phyloP scores from a whole-genome alignment of 2,113 vertebrate genomes.

The Corynorhinus townsendii region DNA sequence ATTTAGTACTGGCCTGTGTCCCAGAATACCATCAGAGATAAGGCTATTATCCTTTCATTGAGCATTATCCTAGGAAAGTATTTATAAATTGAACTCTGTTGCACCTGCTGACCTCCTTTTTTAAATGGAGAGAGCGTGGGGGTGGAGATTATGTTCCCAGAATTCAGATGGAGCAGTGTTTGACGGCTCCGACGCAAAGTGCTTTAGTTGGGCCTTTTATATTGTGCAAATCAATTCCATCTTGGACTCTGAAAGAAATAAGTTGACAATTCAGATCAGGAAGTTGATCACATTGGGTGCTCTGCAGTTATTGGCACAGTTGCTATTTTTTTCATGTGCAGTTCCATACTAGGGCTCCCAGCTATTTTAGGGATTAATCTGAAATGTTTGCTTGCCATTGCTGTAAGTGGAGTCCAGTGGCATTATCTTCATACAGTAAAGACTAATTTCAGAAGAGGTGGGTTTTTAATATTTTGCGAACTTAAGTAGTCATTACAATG shows the following conservation, averaged over 20 bases:
- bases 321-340: not conserved
- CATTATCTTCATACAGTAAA: constrained; percentile 15
- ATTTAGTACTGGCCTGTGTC: constrained; percentile 53
- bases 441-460: constrained; percentile 21
- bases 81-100: constrained; percentile 59
- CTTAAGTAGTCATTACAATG: constrained; percentile 12
- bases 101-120: constrained; percentile 58
- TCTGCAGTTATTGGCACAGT: not conserved
- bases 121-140: constrained; percentile 6
- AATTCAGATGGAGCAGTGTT: constrained; percentile 33
- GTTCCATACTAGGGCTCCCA: not conserved
- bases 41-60: constrained; percentile 64
- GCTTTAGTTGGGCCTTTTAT: constrained; percentile 40
- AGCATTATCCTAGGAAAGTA: constrained; percentile 59
- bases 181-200: not conserved
- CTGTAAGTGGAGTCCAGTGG: not conserved
- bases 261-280: constrained; percentile 23
- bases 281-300: not conserved
- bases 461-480: constrained; percentile 29
- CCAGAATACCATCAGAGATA: constrained; percentile 64
- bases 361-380: constrained; percentile 31
- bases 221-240: constrained; percentile 30
- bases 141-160: not conserved
- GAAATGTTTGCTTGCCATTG: constrained; percentile 20
- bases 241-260: constrained; percentile 31